Conservation (phyloP, 1,140 invertebrate genomes). For the Pectinophora gossypiella region DNA sequence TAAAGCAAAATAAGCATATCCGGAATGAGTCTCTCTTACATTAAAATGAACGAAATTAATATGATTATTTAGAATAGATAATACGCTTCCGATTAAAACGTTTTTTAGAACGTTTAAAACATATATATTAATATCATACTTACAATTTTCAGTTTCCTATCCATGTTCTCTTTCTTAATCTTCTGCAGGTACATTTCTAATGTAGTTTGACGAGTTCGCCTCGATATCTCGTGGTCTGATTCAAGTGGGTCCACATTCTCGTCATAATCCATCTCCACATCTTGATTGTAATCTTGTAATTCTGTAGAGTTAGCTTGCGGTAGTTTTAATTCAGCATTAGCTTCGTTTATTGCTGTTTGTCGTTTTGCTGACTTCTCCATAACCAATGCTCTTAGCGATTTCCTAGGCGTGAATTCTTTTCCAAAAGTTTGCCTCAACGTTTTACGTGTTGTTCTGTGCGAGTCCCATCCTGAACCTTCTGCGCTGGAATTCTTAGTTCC, state of each 20-base stretch:
- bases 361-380: constrained; percentile 61
- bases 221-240: constrained; percentile 32
- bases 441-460: constrained; percentile 57
- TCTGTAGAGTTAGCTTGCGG: constrained; percentile 45
- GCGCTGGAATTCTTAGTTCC: constrained; percentile 42
- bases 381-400: constrained; percentile 52
- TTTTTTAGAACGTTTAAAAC: too few relatives aligned
- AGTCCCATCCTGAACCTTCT: constrained; percentile 58
- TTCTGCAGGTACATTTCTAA: constrained; percentile 45
- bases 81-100: too few relatives aligned
- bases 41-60: too few relatives aligned
- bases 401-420: constrained; percentile 54
- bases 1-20: too few relatives aligned
- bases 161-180: constrained; percentile 38
- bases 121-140: too few relatives aligned
- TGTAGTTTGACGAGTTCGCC: constrained; percentile 28
- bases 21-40: too few relatives aligned
- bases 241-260: constrained; percentile 5
- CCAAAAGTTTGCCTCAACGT: constrained; percentile 57
- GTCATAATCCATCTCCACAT: constrained; percentile 1
- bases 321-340: constrained; percentile 12
- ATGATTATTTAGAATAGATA: too few relatives aligned
- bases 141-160: constrained; percentile 42
- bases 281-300: constrained; percentile 17
- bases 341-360: constrained; percentile 19